Evolutionary conservation across 1,140 invertebrate species (phyloP).

Genomic region (Protaetia brevitarsis): DNA sequence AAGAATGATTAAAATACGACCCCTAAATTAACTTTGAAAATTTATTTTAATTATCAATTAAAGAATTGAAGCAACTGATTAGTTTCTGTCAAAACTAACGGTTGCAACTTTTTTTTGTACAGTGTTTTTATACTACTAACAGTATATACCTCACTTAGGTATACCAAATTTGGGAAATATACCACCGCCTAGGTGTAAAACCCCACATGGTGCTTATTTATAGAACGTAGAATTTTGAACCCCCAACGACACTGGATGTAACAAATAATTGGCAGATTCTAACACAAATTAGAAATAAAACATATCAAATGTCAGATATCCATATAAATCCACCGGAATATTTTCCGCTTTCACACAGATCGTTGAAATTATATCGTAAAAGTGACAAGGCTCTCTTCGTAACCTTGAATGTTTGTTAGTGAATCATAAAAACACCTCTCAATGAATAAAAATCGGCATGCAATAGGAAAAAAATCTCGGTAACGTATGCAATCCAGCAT

Average conservation of each 20-base stretch:
- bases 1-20: no score
- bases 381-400: neutral
- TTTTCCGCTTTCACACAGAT: neutral
- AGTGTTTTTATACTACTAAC: no score
- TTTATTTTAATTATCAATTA: no score
- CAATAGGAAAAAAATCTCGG: constrained; percentile 4
- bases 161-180: constrained; percentile 17
- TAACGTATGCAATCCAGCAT: constrained; percentile 18
- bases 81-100: neutral
- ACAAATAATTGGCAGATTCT: constrained; percentile 19
- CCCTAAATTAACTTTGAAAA: no score
- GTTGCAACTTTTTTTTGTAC: neutral
- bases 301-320: constrained; percentile 24
- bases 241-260: neutral
- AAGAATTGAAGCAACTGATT: neutral
- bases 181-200: constrained; percentile 9
- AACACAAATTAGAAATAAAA: constrained; percentile 25
- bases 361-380: neutral
- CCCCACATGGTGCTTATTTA: constrained; percentile 27
- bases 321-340: constrained; percentile 21
- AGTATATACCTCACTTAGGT: no score
- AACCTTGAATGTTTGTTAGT: constrained; percentile 11
- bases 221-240: neutral
- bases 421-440: constrained; percentile 12
- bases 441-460: neutral